Evolutionary conservation across 2,888 invertebrate species (phyloP).

Genomic region (Shargacucullia verbasci): DNA sequence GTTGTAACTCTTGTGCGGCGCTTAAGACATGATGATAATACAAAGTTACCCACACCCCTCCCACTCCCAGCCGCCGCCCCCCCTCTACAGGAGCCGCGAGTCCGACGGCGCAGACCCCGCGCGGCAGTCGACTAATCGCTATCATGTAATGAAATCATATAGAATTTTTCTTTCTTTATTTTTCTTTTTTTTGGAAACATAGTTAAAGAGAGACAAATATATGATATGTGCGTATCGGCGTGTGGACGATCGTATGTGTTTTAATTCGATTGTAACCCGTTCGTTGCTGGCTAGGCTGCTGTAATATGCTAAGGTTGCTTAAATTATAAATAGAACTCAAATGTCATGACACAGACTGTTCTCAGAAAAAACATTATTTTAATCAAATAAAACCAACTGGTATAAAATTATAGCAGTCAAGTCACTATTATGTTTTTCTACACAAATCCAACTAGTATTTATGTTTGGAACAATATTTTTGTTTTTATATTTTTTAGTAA

Average conservation of each 20-base stretch:
- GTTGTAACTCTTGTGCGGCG: constrained; percentile 44
- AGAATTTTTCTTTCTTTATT: constrained; percentile 81
- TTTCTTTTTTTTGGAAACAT: constrained; percentile 83
- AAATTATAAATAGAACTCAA: too few relatives aligned
- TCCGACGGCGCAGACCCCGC: constrained; percentile 68
- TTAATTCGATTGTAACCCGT: constrained; percentile 77
- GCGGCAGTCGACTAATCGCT: constrained; percentile 76
- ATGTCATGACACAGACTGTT: too few relatives aligned
- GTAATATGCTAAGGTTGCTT: constrained; percentile 26
- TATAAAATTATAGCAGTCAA: constrained; percentile 61
- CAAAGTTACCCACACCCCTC: constrained; percentile 69
- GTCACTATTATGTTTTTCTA: constrained; percentile 64
- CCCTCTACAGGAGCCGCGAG: constrained; percentile 75
- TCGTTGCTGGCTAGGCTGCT: constrained; percentile 66
- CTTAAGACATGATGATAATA: constrained; percentile 64
- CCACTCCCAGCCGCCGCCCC: constrained; percentile 70
- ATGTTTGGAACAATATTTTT: constrained; percentile 55
- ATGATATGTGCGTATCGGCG: constrained; percentile 88
- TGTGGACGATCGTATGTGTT: constrained; percentile 87
- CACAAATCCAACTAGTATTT: constrained; percentile 63
- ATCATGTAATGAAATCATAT: constrained; percentile 85
- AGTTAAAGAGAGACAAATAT: constrained; percentile 81
- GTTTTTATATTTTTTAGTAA: constrained; percentile 10
- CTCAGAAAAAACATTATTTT: too few relatives aligned
- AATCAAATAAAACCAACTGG: too few relatives aligned